A percentile compares a stretch with the other conserved stretches of the same genome.
Conservation (phyloP, 2,888 invertebrate genomes). For the Microdon myrmicae region DNA sequence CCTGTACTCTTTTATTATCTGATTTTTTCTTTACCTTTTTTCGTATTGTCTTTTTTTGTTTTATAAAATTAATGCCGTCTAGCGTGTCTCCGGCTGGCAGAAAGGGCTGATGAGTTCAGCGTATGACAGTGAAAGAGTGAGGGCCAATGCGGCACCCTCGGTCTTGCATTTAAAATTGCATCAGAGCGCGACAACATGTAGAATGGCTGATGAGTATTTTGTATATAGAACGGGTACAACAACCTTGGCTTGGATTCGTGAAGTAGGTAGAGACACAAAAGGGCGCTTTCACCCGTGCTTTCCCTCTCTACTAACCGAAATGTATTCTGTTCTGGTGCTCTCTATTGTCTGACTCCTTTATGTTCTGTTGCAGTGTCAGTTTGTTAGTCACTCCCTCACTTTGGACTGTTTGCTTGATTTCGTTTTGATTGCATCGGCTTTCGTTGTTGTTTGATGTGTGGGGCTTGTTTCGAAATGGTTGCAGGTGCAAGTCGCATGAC, state of each 20-base stretch:
- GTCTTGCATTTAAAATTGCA: conserved; percentile 23
- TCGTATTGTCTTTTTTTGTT: conserved; percentile 4
- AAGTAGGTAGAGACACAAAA: conserved; percentile 41
- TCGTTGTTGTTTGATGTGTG: neutral
- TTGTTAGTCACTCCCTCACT: neutral
- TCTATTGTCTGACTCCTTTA: conserved; percentile 32
- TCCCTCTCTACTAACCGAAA: conserved; percentile 46
- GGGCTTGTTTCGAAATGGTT: conserved; percentile 7
- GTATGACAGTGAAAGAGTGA: no score
- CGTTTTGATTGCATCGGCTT: no score
- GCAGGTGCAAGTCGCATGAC: conserved; percentile 1
- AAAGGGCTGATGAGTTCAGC: no score
- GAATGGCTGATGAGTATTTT: conserved; percentile 25
- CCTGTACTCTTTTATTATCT: no score
- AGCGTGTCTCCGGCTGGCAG: conserved; percentile 30
- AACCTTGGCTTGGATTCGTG: conserved; percentile 51
- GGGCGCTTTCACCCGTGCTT: conserved; percentile 48
- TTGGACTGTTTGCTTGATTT: neutral
- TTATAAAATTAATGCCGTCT: conserved; percentile 20
- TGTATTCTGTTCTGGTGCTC: conserved; percentile 51
- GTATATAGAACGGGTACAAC: conserved; percentile 52
- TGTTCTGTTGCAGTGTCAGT: neutral
- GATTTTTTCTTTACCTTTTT: no score
- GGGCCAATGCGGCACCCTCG: conserved; percentile 37
- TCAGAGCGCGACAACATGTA: conserved; percentile 4